A percentile compares a stretch with the other conserved stretches of the same genome.
Conservation (phyloP, 2,113 vertebrate genomes). For the Bubo blakistoni region DNA sequence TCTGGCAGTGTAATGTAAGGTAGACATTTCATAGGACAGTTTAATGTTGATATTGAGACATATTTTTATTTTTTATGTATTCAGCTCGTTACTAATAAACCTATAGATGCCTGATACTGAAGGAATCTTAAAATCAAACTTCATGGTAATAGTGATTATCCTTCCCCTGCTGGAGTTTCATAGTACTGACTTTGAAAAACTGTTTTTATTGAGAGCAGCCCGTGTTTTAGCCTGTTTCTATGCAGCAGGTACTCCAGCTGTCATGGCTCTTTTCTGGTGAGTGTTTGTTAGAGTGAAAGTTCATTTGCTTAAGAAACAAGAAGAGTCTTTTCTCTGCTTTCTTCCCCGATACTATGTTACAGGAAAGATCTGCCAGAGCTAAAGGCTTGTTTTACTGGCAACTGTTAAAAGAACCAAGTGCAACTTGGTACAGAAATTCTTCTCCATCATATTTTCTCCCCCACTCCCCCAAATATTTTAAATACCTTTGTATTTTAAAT, state of each 20-base stretch:
- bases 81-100: background rate
- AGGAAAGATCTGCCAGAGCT: background rate
- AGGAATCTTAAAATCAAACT: background rate
- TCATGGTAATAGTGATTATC: background rate
- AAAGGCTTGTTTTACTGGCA: background rate
- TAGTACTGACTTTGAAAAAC: background rate
- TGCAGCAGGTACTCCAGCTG: background rate
- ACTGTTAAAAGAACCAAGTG: background rate
- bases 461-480: slow-evolving; percentile 18
- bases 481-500: slow-evolving; percentile 50
- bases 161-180: background rate
- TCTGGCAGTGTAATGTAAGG: background rate
- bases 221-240: background rate
- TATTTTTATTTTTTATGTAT: background rate
- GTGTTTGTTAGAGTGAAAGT: background rate
- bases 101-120: background rate
- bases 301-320: background rate
- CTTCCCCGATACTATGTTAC: accelerated
- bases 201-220: background rate
- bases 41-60: background rate
- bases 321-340: background rate
- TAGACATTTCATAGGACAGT: background rate
- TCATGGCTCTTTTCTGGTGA: background rate
- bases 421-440: background rate
- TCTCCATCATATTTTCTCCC: background rate